Conservation (phyloP, 2,113 vertebrate species). For the Synchiropus splendidus region DNA sequence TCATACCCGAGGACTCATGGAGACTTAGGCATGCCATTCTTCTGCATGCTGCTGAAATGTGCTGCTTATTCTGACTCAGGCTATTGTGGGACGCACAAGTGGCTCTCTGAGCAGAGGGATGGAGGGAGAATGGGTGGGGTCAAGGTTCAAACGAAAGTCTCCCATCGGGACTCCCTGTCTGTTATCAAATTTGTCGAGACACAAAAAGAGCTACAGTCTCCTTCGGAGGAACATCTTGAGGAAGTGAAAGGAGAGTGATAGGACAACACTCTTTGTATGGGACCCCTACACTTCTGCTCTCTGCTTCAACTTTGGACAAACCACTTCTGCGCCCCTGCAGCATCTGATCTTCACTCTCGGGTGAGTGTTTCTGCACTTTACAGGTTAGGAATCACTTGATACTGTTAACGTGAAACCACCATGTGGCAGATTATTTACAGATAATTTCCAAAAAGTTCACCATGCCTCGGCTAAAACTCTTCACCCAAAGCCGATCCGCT, state of each 20-base stretch:
- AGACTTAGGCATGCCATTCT: constrained; percentile 60
- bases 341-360: not conserved
- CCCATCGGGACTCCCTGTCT: constrained; percentile 45
- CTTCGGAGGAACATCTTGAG: constrained; percentile 39
- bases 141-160: constrained; percentile 59
- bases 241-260: constrained; percentile 30
- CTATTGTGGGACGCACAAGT: constrained; percentile 71
- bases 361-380: not conserved
- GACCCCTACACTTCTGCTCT: not conserved
- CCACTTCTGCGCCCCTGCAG: not conserved
- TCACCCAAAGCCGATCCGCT: too few relatives aligned
- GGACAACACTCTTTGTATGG: constrained; percentile 26
- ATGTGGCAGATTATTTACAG: too few relatives aligned
- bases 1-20: constrained; percentile 50
- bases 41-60: constrained; percentile 45
- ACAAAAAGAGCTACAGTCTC: constrained; percentile 62
- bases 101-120: constrained; percentile 61
- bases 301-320: not conserved
- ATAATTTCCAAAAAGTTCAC: too few relatives aligned
- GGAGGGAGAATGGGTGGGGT: constrained; percentile 57
- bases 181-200: constrained; percentile 67
- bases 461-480: too few relatives aligned
- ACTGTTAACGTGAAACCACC: too few relatives aligned
- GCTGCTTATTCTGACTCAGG: constrained; percentile 58
- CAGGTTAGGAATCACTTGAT: not conserved